These are phyloP conservation scores for Elmis aenea DNA, from an alignment of 2,888 invertebrate species.

Conservation along the genomic window DNA sequence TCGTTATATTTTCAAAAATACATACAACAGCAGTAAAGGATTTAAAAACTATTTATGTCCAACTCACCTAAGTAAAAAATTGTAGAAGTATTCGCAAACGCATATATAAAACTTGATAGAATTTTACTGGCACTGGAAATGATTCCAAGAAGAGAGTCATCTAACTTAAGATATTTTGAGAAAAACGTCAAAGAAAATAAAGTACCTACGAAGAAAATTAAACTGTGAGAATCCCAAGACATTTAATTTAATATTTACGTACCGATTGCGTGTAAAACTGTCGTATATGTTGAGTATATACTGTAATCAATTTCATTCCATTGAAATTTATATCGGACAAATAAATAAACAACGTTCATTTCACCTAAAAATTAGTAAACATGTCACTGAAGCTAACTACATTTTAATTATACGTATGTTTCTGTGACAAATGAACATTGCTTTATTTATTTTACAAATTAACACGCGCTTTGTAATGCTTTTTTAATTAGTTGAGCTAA, in stretches of 20 bases:
- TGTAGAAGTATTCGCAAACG: slow-evolving; percentile 68
- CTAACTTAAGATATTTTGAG: slow-evolving; percentile 69
- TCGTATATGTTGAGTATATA: slow-evolving; percentile 72
- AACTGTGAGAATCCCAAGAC: not conserved
- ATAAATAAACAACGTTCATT: slow-evolving; percentile 75
- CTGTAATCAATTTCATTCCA: slow-evolving; percentile 82
- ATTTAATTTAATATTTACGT: not conserved
- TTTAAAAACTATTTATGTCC: too few relatives aligned
- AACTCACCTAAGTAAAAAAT: slow-evolving; percentile 72
- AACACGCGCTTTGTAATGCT: too few relatives aligned
- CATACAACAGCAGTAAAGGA: too few relatives aligned
- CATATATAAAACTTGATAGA: slow-evolving; percentile 71
- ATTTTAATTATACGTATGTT: not conserved
- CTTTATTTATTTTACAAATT: too few relatives aligned
- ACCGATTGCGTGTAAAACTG: slow-evolving; percentile 54
- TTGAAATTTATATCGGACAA: slow-evolving; percentile 72
- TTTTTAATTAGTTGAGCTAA: too few relatives aligned
- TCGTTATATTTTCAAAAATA: too few relatives aligned
- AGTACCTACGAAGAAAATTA: slow-evolving; percentile 56
- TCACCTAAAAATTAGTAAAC: slow-evolving; percentile 60
- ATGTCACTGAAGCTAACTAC: too few relatives aligned
- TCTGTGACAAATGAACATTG: too few relatives aligned
- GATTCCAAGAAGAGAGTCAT: slow-evolving; percentile 75
- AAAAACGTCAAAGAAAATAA: slow-evolving; percentile 72
- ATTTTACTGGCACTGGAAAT: slow-evolving; percentile 78